Evolutionary conservation across 1,140 invertebrate species (phyloP).

Genomic region (Glossosoma conforme): DNA sequence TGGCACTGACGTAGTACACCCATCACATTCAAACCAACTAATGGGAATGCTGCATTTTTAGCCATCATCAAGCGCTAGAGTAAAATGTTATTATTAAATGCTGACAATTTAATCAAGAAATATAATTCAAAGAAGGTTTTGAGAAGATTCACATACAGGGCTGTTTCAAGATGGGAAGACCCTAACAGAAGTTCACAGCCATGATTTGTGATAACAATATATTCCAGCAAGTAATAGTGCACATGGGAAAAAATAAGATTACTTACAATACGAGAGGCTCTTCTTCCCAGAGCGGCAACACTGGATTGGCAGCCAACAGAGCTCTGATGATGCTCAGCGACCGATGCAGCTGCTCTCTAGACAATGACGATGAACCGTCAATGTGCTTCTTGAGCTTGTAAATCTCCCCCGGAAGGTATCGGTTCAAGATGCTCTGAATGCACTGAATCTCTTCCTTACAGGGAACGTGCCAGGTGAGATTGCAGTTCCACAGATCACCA

Average conservation of each 20-base stretch:
- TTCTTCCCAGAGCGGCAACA: conserved; percentile 60
- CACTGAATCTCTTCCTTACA: conserved; percentile 61
- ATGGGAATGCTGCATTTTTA: too few species aligned
- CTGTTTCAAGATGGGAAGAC: too few species aligned
- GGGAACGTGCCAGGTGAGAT: conserved; percentile 75
- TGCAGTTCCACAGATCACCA: conserved; percentile 58
- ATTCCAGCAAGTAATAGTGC: too few species aligned
- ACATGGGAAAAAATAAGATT: conserved; percentile 5
- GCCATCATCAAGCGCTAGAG: too few species aligned
- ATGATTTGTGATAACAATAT: too few species aligned
- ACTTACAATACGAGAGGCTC: conserved; percentile 52
- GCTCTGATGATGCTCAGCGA: conserved; percentile 45
- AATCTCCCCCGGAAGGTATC: conserved; percentile 58
- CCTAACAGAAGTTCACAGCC: too few species aligned
- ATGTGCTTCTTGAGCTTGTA: conserved; percentile 50
- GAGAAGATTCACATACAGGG: too few species aligned
- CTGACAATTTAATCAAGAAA: too few species aligned
- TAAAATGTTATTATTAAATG: too few species aligned
- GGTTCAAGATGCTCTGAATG: conserved; percentile 59
- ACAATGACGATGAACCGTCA: conserved; percentile 36
- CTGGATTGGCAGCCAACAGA: conserved; percentile 51
- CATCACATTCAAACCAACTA: too few species aligned
- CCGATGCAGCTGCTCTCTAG: conserved; percentile 40
- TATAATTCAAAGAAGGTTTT: too few species aligned
- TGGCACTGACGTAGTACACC: too few species aligned